These are phyloP conservation scores for Listronotus oregonensis DNA, from an alignment of 1,140 invertebrate species.

Conservation along the genomic window DNA sequence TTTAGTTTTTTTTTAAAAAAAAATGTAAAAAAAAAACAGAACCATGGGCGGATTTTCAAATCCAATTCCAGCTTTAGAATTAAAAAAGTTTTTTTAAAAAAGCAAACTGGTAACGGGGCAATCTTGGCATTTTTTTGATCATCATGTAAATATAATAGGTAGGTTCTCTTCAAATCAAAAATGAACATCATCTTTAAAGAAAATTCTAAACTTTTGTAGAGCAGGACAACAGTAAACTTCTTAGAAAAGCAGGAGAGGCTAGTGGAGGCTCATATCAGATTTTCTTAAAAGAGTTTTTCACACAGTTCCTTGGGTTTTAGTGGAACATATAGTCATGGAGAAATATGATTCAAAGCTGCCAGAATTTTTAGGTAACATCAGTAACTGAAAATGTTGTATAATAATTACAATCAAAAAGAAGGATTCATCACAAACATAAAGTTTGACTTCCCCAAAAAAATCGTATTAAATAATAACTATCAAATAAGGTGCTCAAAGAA, in stretches of 20 bases:
- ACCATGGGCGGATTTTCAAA: conserved; percentile 73
- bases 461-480: no score
- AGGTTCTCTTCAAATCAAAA: conserved; percentile 35
- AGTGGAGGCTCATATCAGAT: conserved; percentile 78
- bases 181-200: not conserved
- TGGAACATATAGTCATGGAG: conserved; percentile 80
- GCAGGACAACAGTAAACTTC: conserved; percentile 74
- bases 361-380: conserved; percentile 77
- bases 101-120: conserved; percentile 60
- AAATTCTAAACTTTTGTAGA: conserved; percentile 56
- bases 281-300: conserved; percentile 67
- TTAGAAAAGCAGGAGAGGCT: conserved; percentile 75
- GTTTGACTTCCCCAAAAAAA: no score
- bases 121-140: conserved; percentile 74
- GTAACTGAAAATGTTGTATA: conserved; percentile 55
- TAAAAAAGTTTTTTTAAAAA: conserved; percentile 65
- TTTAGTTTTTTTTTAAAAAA: conserved; percentile 65
- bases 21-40: conserved; percentile 78
- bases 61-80: conserved; percentile 74
- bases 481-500: no score
- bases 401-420: no score
- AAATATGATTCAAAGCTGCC: conserved; percentile 84
- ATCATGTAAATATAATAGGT: conserved; percentile 80
- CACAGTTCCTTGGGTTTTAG: conserved; percentile 69
- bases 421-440: no score